phyloP scores from a whole-genome alignment of 2,797 vertebrate species.

The Staurois parvus region DNA sequence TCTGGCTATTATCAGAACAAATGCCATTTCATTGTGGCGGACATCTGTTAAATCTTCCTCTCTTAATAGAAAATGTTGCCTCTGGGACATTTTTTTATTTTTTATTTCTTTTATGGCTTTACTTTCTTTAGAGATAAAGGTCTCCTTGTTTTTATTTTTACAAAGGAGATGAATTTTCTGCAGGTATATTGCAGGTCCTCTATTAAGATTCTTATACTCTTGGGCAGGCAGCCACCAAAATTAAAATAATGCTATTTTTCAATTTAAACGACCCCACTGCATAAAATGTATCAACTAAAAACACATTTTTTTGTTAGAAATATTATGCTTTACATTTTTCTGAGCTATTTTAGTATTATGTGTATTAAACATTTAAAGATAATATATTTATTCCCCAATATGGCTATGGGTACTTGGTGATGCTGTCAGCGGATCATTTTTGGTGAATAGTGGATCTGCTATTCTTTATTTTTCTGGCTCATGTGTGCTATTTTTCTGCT shows the following conservation, averaged over 20 bases:
- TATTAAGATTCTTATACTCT: background rate
- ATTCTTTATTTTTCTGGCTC: too few species aligned
- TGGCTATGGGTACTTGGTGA: too few species aligned
- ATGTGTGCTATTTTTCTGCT: too few species aligned
- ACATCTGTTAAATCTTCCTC: constrained; percentile 70
- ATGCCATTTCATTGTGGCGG: constrained; percentile 67
- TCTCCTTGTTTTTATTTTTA: constrained; percentile 71
- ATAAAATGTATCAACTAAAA: background rate
- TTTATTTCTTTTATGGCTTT: constrained; percentile 65
- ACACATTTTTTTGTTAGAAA: background rate
- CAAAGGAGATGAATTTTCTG: constrained; percentile 66
- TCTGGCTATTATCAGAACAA: constrained; percentile 66
- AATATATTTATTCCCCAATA: too few species aligned
- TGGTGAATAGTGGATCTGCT: too few species aligned
- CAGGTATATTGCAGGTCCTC: background rate
- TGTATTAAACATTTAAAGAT: too few species aligned
- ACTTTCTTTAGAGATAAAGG: constrained; percentile 70
- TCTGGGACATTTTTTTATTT: constrained; percentile 66
- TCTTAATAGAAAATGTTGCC: constrained; percentile 73
- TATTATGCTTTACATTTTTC: too few species aligned
- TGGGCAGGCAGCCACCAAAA: background rate
- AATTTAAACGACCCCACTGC: background rate
- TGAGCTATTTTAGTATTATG: too few species aligned
- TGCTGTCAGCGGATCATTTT: too few species aligned
- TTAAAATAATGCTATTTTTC: background rate